Evolutionary conservation across 2,113 vertebrate genomes (phyloP).

Genomic region (Cheilinus undulatus): DNA sequence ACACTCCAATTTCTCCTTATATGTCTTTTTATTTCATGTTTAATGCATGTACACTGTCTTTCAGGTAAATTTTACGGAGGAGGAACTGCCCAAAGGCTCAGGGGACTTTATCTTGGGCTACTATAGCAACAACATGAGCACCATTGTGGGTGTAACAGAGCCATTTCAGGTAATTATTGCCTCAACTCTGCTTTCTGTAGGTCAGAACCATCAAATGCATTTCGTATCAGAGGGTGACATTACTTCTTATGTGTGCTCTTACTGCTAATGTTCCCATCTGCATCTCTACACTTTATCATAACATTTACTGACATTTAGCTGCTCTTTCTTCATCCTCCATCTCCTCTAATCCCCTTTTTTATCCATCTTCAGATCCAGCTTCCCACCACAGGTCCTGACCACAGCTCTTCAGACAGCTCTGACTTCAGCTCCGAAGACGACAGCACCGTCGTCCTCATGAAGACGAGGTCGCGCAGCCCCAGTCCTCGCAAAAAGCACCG

Average conservation of each 20-base stretch:
- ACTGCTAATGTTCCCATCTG: constrained; percentile 1
- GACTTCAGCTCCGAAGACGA: constrained; percentile 90
- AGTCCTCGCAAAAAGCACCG: constrained; percentile 87
- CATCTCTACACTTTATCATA: background rate
- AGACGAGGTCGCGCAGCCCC: constrained; percentile 89
- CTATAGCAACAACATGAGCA: constrained; percentile 91
- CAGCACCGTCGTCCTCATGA: constrained; percentile 88
- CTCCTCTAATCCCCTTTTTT: background rate
- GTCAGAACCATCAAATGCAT: constrained; percentile 10
- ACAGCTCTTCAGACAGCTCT: constrained; percentile 89
- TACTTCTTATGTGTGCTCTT: background rate
- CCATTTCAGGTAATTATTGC: constrained; percentile 91
- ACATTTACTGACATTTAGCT: background rate
- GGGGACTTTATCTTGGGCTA: constrained; percentile 95
- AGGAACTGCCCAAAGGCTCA: constrained; percentile 90
- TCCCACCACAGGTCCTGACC: constrained; percentile 82
- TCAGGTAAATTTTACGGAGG: constrained; percentile 92
- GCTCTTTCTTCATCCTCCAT: background rate
- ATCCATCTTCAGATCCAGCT: constrained; percentile 87
- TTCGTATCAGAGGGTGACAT: background rate
- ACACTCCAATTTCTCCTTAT: background rate
- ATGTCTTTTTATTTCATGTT: constrained; percentile 25
- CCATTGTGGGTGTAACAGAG: constrained; percentile 91
- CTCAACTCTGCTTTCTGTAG: constrained; percentile 5
- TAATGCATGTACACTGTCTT: constrained; percentile 51